phyloP scores from a whole-genome alignment of 2,797 vertebrate genomes.

The Cyprinodon diabolis region DNA sequence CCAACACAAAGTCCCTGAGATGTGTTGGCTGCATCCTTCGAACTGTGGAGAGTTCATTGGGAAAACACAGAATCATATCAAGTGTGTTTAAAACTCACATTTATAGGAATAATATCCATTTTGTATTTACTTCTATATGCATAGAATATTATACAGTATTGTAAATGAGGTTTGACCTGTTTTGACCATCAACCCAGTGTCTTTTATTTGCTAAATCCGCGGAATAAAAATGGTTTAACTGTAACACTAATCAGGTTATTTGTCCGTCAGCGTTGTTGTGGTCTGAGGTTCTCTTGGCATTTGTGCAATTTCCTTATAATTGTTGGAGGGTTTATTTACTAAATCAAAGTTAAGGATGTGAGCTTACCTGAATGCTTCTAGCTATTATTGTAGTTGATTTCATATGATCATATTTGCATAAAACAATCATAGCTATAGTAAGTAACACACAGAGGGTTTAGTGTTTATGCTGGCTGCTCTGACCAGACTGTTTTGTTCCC shows the following conservation, averaged over 20 bases:
- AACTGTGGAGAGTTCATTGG: not conserved
- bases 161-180: not conserved
- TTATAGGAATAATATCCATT: not conserved
- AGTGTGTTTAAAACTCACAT: not conserved
- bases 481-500: conserved; percentile 19
- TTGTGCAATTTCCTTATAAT: not conserved
- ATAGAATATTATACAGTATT: no score
- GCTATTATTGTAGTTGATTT: not conserved
- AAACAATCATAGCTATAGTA: not conserved
- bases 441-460: not conserved
- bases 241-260: no score
- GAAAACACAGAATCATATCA: not conserved
- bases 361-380: not conserved
- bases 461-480: not conserved
- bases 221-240: no score
- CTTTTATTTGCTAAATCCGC: no score
- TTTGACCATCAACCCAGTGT: no score
- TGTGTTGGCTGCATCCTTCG: not conserved
- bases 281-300: not conserved
- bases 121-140: not conserved
- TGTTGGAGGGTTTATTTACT: not conserved
- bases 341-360: not conserved
- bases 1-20: not conserved
- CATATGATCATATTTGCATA: not conserved
- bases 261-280: not conserved